Percentiles rank a stretch among this genome's conserved stretches.
Conservation (phyloP, 2,888 invertebrate genomes). For the Caenorhabditis sp. region DNA sequence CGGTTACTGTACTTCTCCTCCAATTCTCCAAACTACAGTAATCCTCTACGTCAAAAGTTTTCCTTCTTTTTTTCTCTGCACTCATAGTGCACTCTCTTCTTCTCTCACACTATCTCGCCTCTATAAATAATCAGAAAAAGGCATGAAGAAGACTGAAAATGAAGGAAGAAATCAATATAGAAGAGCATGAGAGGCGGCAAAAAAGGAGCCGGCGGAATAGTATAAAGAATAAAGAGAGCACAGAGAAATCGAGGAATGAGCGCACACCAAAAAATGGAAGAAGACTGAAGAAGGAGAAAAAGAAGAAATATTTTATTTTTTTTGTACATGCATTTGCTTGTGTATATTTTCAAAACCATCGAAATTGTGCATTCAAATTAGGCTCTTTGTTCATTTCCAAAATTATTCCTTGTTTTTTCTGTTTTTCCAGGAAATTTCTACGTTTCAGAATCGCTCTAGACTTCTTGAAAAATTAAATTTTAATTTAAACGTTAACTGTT, state of each 20-base stretch:
- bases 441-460: no score
- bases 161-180: conserved; percentile 3
- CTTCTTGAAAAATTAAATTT: no score
- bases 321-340: not conserved
- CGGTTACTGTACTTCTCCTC: no score
- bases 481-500: no score
- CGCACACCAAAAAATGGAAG: conserved; percentile 2
- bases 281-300: conserved; percentile 5
- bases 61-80: not conserved
- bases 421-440: no score
- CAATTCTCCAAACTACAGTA: not conserved
- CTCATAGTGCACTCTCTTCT: conserved; percentile 3
- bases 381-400: no score
- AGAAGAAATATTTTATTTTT: not conserved
- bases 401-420: no score
- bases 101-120: not conserved
- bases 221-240: conserved; percentile 10
- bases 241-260: conserved; percentile 19
- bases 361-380: no score
- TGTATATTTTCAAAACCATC: no score
- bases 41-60: no score
- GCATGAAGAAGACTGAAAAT: conserved; percentile 1
- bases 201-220: conserved; percentile 9
- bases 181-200: conserved; percentile 2
- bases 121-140: conserved; percentile 1